Base-by-base conservation (phyloP, 2,797 vertebrate species). In the Ctenopoma multispine region DNA sequence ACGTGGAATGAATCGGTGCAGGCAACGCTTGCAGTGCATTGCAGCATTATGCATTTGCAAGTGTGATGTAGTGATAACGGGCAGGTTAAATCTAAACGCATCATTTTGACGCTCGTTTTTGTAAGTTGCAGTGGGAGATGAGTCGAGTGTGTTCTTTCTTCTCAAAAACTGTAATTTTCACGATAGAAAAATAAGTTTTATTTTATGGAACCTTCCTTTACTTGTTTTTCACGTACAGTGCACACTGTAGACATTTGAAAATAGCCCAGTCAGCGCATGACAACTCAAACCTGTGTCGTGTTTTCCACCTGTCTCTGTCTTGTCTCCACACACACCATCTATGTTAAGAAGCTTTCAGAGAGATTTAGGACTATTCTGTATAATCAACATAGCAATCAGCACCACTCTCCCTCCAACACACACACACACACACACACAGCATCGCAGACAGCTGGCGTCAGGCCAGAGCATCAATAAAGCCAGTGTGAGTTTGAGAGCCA, bases 391-490 rank as follows among this genome's bases (percentile, higher is more conserved):
- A 75, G 88, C 89, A 90, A 90, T 91, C 90, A 87, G 76, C 72
- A 13, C 43, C 83, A 75, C 82, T 77, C 75, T 72, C 50, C 27
- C 31, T 11, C 17, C 12, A 4, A 64, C 69, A 63, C 63, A 74
- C 74, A 77, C 63, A 72, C 73, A 63, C 69, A 63, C 63, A 74
- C 74, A 60, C 18, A 53, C n/a, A 59, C 13, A 66, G 54, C 20
- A 20, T 59, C 58, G 82, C 81, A 75, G 84, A 75, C 64, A 63
- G 85, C 90, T 94, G 92, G 92, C 91, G 48, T 85, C 75, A 56
- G 80, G 87, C 93, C 93, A 93, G 89, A 84, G 92, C 90, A 93
- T 93, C 93, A 92, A 93, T 94, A 94, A 94, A 93, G 85, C 89
- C 87, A 86, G 92, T 90, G 90, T 87, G 91, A 91, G 91, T 93